Conservation (phyloP, 2,113 vertebrate genomes). For the Brevimyrus niger region DNA sequence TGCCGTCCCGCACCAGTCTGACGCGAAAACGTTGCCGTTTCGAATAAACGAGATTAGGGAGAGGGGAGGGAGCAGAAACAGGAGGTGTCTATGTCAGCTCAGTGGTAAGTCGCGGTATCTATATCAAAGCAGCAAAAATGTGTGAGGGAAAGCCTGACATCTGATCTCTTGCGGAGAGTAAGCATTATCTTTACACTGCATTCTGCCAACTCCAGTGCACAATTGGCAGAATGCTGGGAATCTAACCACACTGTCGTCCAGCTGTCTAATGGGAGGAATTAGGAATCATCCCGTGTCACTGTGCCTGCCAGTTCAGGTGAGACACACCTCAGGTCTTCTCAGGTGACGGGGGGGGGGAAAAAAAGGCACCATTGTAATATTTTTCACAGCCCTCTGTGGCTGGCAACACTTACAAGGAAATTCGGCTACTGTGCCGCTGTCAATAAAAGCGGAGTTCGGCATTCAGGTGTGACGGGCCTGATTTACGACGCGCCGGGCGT, state of each 20-base stretch:
- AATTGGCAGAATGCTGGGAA: slow-evolving; percentile 1
- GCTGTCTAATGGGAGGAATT: slow-evolving; percentile 1
- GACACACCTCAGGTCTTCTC: slow-evolving; percentile 2
- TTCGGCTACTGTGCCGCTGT: not conserved
- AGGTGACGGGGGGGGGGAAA: not conserved
- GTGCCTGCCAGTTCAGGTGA: not conserved
- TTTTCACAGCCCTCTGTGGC: not conserved
- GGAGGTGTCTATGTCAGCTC: not conserved
- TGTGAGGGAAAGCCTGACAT: not conserved
- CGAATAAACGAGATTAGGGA: not conserved
- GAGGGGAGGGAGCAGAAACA: not conserved
- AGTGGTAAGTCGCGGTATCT: not conserved
- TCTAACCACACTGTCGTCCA: not conserved
- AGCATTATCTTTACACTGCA: not conserved
- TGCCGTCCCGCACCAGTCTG: not conserved
- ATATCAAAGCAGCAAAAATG: not conserved
- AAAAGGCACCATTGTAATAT: not conserved
- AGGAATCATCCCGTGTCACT: not conserved
- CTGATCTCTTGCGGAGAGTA: not conserved
- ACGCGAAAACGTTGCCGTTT: not conserved
- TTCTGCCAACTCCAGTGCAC: not conserved
- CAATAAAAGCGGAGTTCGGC: not conserved
- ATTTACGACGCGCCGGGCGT: not conserved
- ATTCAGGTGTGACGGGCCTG: not conserved
- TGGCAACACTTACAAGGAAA: not conserved